These are phyloP conservation scores for Anolis carolinensis DNA, from an alignment of 2,113 vertebrate species.

Conservation along the genomic window DNA sequence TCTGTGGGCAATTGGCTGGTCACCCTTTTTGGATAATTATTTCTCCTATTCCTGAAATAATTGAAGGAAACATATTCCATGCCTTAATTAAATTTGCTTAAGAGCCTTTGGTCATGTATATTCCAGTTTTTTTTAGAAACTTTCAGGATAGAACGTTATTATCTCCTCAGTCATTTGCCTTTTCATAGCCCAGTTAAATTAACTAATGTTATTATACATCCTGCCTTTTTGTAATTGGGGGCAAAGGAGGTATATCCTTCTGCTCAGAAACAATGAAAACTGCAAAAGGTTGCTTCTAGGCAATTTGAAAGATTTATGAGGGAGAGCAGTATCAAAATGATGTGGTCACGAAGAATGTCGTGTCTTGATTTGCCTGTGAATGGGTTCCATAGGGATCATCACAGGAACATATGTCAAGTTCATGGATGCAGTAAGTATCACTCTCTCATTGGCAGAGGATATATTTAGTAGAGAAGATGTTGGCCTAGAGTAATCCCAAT, in stretches of 20 bases:
- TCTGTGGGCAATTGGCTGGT: background rate
- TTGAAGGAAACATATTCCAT: background rate
- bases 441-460: background rate
- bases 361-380: background rate
- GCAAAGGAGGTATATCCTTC: background rate
- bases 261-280: background rate
- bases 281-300: background rate
- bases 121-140: background rate
- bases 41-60: background rate
- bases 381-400: background rate
- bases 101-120: background rate
- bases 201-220: background rate
- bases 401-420: background rate
- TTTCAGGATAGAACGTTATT: background rate
- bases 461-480: background rate
- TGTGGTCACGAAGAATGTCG: background rate
- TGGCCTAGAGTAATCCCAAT: too few species aligned
- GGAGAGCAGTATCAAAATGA: background rate
- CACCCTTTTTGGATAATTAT: background rate
- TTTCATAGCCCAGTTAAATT: background rate
- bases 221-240: background rate
- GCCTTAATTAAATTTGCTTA: background rate
- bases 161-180: background rate
- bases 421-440: background rate
- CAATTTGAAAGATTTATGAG: background rate